Percentiles rank a stretch among this genome's conserved stretches.
Conservation (phyloP, 1,140 invertebrate genomes). For the Lasaia peninsularis region DNA sequence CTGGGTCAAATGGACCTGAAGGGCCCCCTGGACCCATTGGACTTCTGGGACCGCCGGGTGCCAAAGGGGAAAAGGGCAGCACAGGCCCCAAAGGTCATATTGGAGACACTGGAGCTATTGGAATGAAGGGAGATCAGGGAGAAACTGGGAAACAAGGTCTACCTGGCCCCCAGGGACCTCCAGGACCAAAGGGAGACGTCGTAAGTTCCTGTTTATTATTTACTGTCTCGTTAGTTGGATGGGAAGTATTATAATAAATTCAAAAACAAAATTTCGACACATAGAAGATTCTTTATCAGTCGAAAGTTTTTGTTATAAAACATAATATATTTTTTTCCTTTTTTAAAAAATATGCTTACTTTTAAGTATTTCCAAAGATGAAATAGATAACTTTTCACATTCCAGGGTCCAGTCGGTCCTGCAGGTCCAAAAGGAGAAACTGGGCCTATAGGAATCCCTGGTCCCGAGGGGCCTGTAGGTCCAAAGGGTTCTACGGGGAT, state of each 20-base stretch:
- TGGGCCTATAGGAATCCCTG: constrained; percentile 74
- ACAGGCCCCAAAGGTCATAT: constrained; percentile 85
- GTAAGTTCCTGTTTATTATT: constrained; percentile 56
- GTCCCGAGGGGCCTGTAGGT: constrained; percentile 74
- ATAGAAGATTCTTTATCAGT: too few relatives aligned
- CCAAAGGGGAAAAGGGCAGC: constrained; percentile 84
- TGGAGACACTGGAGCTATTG: constrained; percentile 83
- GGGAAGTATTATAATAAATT: too few relatives aligned
- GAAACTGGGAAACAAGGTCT: constrained; percentile 84
- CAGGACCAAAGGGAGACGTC: constrained; percentile 82
- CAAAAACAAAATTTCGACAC: too few relatives aligned
- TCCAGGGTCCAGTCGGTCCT: constrained; percentile 73
- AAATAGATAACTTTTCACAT: background rate
- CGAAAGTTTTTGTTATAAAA: too few relatives aligned
- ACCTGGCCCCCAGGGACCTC: constrained; percentile 79
- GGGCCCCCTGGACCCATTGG: constrained; percentile 82
- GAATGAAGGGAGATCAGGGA: constrained; percentile 84
- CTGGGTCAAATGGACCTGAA: constrained; percentile 79
- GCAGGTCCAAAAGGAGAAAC: constrained; percentile 81
- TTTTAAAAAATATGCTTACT: background rate
- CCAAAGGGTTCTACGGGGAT: constrained; percentile 56
- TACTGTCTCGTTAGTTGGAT: background rate
- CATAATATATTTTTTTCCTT: background rate
- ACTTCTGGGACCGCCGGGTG: constrained; percentile 79
- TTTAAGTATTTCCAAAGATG: background rate